Conservation (phyloP, 2,888 invertebrate genomes). For the Nomada fucata region DNA sequence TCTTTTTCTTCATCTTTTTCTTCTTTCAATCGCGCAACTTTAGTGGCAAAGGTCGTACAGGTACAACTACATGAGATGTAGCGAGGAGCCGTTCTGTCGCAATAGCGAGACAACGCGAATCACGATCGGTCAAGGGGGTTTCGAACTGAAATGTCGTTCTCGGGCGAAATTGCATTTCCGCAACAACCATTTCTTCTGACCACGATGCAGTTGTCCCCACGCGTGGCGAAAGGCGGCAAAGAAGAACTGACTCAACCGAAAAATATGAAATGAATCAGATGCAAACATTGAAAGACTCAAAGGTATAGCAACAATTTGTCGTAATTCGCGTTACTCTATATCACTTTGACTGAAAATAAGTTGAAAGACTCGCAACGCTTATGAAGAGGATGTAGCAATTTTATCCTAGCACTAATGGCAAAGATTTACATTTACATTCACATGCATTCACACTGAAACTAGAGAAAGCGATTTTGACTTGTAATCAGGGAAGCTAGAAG, state of each 20-base stretch:
- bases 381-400: no score
- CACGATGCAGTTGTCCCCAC: slow-evolving; percentile 3
- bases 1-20: slow-evolving; percentile 21
- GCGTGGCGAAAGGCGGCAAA: not conserved
- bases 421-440: not conserved
- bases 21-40: slow-evolving; percentile 61
- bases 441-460: not conserved
- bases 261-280: not conserved
- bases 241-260: not conserved
- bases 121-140: slow-evolving; percentile 69
- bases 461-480: not conserved
- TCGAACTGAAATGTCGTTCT: slow-evolving; percentile 62
- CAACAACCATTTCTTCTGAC: slow-evolving; percentile 34
- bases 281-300: not conserved
- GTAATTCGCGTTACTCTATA: no score
- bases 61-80: slow-evolving; percentile 65
- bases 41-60: slow-evolving; percentile 65
- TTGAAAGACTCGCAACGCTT: no score
- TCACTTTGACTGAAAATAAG: not conserved
- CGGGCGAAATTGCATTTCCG: slow-evolving; percentile 65
- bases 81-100: slow-evolving; percentile 62
- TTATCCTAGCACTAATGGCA: not conserved
- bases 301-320: not conserved
- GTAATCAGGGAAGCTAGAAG: not conserved
- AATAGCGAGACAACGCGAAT: slow-evolving; percentile 64